Evolutionary conservation across 2,888 invertebrate genomes (phyloP).

Genomic region (Molanna angustata): DNA sequence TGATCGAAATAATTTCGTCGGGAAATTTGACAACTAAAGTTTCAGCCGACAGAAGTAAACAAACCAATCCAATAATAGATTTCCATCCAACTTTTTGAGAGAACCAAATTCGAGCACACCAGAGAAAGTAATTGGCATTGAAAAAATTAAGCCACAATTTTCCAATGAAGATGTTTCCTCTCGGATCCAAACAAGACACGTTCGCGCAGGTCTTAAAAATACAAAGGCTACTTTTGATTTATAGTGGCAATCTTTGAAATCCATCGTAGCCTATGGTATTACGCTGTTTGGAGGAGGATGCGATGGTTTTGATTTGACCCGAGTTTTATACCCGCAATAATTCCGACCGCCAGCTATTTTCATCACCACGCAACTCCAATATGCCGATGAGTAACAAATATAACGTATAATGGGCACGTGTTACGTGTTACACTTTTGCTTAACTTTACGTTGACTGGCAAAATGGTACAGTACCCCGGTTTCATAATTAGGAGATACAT

Average conservation of each 20-base stretch:
- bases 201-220: too few species aligned
- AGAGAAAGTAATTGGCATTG: too few species aligned
- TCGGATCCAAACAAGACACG: neutral
- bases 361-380: constrained; percentile 24
- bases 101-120: too few species aligned
- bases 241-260: neutral
- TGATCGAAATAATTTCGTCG: too few species aligned
- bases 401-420: constrained; percentile 16
- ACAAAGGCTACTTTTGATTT: neutral
- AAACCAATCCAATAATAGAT: too few species aligned
- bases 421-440: constrained; percentile 6
- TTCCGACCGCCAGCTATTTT: constrained; percentile 23
- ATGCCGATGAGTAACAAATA: constrained; percentile 28
- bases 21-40: too few species aligned
- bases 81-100: too few species aligned
- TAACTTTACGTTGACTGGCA: constrained; percentile 10
- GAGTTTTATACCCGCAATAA: neutral
- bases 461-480: too few species aligned
- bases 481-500: too few species aligned
- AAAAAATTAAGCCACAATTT: neutral
- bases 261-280: neutral
- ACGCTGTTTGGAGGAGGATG: neutral
- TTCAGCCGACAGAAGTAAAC: too few species aligned
- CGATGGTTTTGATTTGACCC: neutral
- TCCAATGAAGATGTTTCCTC: neutral